Conservation (phyloP, 2,797 vertebrate genomes). For the Choloepus didactylus region DNA sequence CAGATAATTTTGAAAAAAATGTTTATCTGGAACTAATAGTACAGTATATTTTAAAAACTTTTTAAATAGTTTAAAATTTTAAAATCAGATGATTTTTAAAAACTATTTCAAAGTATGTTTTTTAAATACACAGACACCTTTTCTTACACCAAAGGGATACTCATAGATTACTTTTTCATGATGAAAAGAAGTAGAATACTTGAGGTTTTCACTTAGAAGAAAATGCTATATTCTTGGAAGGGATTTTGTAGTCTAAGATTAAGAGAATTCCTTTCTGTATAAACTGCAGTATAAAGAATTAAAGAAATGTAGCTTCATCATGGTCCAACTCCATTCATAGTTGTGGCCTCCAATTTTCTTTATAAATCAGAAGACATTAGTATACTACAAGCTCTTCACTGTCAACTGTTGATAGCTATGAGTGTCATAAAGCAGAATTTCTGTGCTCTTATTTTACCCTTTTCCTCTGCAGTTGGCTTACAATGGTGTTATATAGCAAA, state of each 20-base stretch:
- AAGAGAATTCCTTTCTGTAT: constrained; percentile 8
- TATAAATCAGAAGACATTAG: constrained; percentile 2
- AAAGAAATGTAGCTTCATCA: background rate
- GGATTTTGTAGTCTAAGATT: constrained; percentile 25
- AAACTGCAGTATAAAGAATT: constrained; percentile 34
- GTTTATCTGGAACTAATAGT: constrained; percentile 44
- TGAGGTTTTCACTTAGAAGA: constrained; percentile 55
- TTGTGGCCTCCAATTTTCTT: constrained; percentile 22
- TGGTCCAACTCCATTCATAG: background rate
- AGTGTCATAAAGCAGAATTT: constrained; percentile 43
- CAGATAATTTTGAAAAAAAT: background rate
- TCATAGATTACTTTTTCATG: constrained; percentile 14
- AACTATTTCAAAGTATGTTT: too few relatives aligned
- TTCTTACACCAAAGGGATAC: background rate
- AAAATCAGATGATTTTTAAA: constrained; percentile 12
- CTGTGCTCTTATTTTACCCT: background rate
- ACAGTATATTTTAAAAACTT: constrained; percentile 44
- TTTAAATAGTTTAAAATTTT: constrained; percentile 25
- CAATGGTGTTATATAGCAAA: constrained; percentile 58
- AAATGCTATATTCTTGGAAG: constrained; percentile 15
- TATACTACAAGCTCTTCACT: constrained; percentile 11
- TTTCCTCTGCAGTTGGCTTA: constrained; percentile 19
- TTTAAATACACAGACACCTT: background rate
- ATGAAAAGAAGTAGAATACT: constrained; percentile 17
- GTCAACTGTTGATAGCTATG: constrained; percentile 41